phyloP scores from a whole-genome alignment of 1,140 invertebrate species.

The Pseudomyrmex sp. region DNA sequence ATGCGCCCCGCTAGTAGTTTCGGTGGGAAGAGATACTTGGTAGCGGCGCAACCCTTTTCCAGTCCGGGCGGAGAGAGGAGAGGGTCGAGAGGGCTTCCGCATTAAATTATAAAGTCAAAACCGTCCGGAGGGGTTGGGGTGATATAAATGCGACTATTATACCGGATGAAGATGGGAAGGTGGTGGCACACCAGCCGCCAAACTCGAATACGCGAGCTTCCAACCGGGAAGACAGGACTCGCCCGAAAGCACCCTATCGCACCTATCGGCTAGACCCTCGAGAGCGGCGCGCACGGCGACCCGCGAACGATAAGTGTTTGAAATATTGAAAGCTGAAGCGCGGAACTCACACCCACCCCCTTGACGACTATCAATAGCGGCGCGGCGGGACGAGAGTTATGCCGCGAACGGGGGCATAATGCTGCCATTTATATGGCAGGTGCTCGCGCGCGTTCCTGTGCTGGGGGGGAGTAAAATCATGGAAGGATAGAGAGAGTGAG shows the following conservation, averaged over 20 bases:
- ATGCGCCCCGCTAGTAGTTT: slow-evolving; percentile 25
- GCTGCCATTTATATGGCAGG: slow-evolving; percentile 80
- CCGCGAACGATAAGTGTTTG: slow-evolving; percentile 84
- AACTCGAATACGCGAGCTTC: slow-evolving; percentile 63
- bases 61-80: slow-evolving; percentile 44
- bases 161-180: slow-evolving; percentile 66
- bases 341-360: slow-evolving; percentile 62
- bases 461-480: slow-evolving; percentile 43
- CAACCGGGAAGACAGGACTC: slow-evolving; percentile 51
- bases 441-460: slow-evolving; percentile 41
- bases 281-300: slow-evolving; percentile 44
- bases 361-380: slow-evolving; percentile 56
- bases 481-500: not conserved
- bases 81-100: slow-evolving; percentile 70
- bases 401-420: slow-evolving; percentile 76
- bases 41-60: slow-evolving; percentile 74
- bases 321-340: slow-evolving; percentile 85
- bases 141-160: slow-evolving; percentile 85
- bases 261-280: slow-evolving; percentile 46
- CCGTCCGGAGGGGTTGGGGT: slow-evolving; percentile 74
- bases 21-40: slow-evolving; percentile 60
- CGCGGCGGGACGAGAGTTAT: slow-evolving; percentile 18
- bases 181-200: slow-evolving; percentile 14
- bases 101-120: slow-evolving; percentile 85
- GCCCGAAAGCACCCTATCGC: slow-evolving; percentile 22